Percentiles rank a stretch among this genome's conserved stretches.
phyloP scores from a whole-genome alignment of 2,113 vertebrate genomes.

The Fulica atra region DNA sequence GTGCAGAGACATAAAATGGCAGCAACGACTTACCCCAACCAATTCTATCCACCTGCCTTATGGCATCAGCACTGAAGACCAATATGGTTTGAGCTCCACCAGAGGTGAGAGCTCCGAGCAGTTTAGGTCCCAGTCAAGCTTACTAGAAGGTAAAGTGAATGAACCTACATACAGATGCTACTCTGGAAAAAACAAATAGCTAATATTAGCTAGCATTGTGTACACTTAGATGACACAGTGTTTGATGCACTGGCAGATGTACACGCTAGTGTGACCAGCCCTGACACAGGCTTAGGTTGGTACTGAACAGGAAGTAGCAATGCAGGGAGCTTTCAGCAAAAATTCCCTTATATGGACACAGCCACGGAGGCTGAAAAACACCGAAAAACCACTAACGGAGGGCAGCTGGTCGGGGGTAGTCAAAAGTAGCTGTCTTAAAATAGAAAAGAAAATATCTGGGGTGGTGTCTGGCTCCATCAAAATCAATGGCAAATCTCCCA shows the following conservation, averaged over 20 bases:
- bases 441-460: not conserved
- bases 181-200: not conserved
- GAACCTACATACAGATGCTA: not conserved
- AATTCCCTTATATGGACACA: not conserved
- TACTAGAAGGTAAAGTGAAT: not conserved
- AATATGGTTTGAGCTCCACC: not conserved
- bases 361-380: not conserved
- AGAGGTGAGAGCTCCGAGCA: not conserved
- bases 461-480: not conserved
- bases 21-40: not conserved
- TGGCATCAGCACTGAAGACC: not conserved
- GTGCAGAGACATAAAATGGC: not conserved
- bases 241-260: not conserved
- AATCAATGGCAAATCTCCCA: not conserved
- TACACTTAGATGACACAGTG: not conserved
- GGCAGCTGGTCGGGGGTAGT: not conserved
- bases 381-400: not conserved
- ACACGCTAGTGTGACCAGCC: not conserved
- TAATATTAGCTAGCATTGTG: not conserved
- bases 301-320: not conserved
- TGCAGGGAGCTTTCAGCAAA: not conserved
- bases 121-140: not conserved
- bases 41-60: not conserved
- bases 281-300: not conserved
- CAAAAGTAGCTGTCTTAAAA: not conserved